A percentile compares a stretch with the other conserved stretches of the same genome.
These are phyloP conservation scores for Bolinopsis microptera DNA, from an alignment of 37 sponge, comb jelly and placozoan species.

Conservation along the genomic window DNA sequence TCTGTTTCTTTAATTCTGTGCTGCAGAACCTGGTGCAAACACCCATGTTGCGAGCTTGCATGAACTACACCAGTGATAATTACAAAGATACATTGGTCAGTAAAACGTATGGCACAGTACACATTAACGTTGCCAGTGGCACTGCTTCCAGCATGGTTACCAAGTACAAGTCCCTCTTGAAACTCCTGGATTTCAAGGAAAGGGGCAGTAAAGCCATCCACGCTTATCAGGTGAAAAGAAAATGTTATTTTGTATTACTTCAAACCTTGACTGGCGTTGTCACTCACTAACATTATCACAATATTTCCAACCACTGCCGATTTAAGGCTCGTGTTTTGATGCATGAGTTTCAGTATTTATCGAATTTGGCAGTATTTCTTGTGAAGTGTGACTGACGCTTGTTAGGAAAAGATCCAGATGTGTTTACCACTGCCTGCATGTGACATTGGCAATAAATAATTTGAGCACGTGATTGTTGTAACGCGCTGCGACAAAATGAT, in stretches of 20 bases:
- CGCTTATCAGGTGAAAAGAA: background rate
- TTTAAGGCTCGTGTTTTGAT: too few relatives aligned
- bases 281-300: too few relatives aligned
- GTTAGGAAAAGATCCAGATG: too few relatives aligned
- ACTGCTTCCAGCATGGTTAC: background rate
- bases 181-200: background rate
- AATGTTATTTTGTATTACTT: too few relatives aligned
- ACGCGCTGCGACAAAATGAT: background rate
- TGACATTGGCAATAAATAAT: background rate
- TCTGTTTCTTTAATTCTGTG: conserved; percentile 44
- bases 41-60: background rate
- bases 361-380: background rate
- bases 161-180: background rate
- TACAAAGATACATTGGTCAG: background rate
- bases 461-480: background rate
- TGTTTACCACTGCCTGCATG: background rate
- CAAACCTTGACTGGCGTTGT: too few relatives aligned
- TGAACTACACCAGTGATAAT: background rate
- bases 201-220: background rate
- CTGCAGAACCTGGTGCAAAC: conserved; percentile 44
- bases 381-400: background rate
- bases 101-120: background rate
- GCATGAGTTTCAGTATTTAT: background rate
- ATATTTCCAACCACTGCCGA: too few relatives aligned
- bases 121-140: background rate